Evolutionary conservation across 2,888 invertebrate genomes (phyloP), one percentile per base, ranked within the genome.

Genomic region (Hydrotaea cyrtoneurina): DNA sequence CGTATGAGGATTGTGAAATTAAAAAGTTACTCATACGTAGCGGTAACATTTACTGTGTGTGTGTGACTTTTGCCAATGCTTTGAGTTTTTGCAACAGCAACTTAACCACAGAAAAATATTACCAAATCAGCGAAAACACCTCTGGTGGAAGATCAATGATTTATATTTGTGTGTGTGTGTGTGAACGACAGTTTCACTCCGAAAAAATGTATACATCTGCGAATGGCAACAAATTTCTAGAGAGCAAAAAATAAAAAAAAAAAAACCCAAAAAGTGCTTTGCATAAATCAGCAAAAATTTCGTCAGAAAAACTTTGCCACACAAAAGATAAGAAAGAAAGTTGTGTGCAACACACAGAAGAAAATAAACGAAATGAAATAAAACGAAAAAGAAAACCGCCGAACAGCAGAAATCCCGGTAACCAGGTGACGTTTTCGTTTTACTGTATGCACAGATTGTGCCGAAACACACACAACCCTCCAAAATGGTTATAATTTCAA

Each of bases 111-210:
- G 59, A 23, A 77, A 80, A 79, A 85, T 73, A 69, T 55, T 53
- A 76, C 84, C 43, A 79, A 76, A 78, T 84, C 84, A 81, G 84
- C 81, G 78, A 78, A 80, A 84, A 84, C 59, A 72, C 75, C 75
- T 81, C 76, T 79, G 73, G 78, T 81, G 84, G 79, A 85, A 85
- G 78, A 85, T 85, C 79, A 81, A 76, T 85, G 81, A 84, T 81
- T 81, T 79, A 31, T 31, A 55, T 75, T 36, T 53, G 66, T 59
- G 23, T 13, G 4, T 21, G 26, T 72, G 55, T 50, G 50, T 36
- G 66, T 77, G 17, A 8, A 62, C 78, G n/a, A 17, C 64, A 57
- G 36, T 31, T 36, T 36, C 39, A 39, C 7, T 1, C 43, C 2
- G 5, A 1, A n/a, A n/a, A 66, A 66, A 43, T 10, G 66, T 13